phyloP scores from a whole-genome alignment of 2,113 vertebrate species.

The Pedionomus torquatus region DNA sequence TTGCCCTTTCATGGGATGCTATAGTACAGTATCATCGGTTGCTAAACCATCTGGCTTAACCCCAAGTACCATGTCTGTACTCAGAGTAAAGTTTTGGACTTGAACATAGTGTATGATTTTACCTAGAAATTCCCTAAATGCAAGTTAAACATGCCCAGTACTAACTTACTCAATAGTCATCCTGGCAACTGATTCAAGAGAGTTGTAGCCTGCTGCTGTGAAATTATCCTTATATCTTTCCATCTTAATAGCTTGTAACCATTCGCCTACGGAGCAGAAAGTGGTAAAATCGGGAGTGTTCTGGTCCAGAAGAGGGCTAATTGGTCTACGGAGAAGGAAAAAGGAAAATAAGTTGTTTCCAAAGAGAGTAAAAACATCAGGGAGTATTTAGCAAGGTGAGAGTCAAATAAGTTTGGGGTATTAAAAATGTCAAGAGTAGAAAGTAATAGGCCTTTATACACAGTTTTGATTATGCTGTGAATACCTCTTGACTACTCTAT shows the following conservation, averaged over 20 bases:
- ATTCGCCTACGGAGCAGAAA: constrained; percentile 96
- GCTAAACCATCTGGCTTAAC: not conserved
- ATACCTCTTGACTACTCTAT: not conserved
- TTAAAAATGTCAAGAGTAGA: constrained; percentile 35
- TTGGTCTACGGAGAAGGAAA: constrained; percentile 85
- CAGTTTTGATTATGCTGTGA: not conserved
- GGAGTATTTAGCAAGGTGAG: constrained; percentile 55
- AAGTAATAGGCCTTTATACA: constrained; percentile 24
- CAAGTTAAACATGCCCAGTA: constrained; percentile 63
- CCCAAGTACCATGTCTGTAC: not conserved
- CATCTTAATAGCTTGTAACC: constrained; percentile 99
- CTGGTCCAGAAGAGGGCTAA: constrained; percentile 97
- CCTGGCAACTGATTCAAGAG: constrained; percentile 95
- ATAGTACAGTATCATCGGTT: not conserved
- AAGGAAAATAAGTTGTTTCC: constrained; percentile 70
- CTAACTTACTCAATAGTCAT: constrained; percentile 98
- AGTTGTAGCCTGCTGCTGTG: constrained; percentile 96
- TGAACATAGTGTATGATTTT: not conserved
- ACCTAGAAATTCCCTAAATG: constrained; percentile 38
- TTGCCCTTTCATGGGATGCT: not conserved
- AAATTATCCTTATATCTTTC: constrained; percentile 98
- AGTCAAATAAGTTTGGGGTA: constrained; percentile 44
- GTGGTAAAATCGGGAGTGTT: constrained; percentile 94
- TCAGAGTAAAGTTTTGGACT: not conserved
- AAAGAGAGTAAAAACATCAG: constrained; percentile 53